Percentiles rank a stretch among this genome's conserved stretches.
phyloP scores from a whole-genome alignment of 2,888 invertebrate species.

The Escarpia spicata region DNA sequence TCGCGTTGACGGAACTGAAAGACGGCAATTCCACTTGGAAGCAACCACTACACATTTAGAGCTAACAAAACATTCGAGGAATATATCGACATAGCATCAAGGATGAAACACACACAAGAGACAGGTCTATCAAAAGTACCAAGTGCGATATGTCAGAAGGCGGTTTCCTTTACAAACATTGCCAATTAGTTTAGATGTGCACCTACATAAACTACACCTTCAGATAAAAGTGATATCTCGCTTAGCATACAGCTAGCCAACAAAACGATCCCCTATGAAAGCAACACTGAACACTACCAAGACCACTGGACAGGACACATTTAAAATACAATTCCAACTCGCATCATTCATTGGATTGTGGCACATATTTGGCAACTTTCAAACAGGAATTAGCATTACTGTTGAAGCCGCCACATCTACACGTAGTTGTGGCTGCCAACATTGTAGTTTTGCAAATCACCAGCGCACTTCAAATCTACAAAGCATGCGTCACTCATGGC shows the following conservation, averaged over 20 bases:
- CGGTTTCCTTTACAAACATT: conserved; percentile 4
- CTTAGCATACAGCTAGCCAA: background rate
- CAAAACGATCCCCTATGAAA: background rate
- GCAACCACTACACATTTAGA: background rate
- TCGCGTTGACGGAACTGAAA: background rate
- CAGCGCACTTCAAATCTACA: background rate
- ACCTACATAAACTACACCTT: background rate
- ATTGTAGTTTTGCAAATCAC: background rate
- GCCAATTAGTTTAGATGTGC: background rate
- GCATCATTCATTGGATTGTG: background rate
- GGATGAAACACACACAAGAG: background rate
- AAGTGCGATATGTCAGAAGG: conserved; percentile 13
- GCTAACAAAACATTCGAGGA: background rate
- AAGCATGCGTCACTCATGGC: background rate
- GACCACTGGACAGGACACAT: background rate
- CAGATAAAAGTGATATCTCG: background rate
- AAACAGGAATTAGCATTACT: background rate
- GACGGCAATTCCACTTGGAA: conserved; percentile 10
- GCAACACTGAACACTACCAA: background rate
- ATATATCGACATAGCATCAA: background rate
- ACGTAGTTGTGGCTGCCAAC: background rate
- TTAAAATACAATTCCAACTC: background rate
- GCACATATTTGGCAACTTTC: background rate
- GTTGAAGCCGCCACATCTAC: background rate
- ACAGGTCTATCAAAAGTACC: background rate